phyloP scores from a whole-genome alignment of 2,113 vertebrate species.

The Rattus norvegicus region GRCr8 NC_086019.1:108966501-108967000 shows the following conservation, averaged over 20 bases:
- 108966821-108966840: not conserved
- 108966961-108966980: not conserved
- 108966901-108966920: not conserved
- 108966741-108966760: not conserved
- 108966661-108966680: constrained; percentile 66
- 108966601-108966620: not conserved
- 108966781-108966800: not conserved
- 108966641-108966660: constrained; percentile 56
- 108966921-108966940: too few relatives aligned
- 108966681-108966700: not conserved
- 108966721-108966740: not conserved
- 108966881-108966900: not conserved
- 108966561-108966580: not conserved
- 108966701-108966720: not conserved
- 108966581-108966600: constrained; percentile 3
- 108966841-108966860: not conserved
- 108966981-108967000: not conserved
- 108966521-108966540: not conserved
- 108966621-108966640: not conserved
- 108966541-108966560: not conserved
- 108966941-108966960: not conserved
- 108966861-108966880: not conserved
- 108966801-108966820: not conserved
- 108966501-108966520: not conserved
- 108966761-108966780: not conserved